Percentiles rank a stretch among this genome's conserved stretches.
Evolutionary conservation across 30 jellyfish, hydroid and myxozoan species (phyloP).

Genomic region (Sanderia malayensis): DNA sequence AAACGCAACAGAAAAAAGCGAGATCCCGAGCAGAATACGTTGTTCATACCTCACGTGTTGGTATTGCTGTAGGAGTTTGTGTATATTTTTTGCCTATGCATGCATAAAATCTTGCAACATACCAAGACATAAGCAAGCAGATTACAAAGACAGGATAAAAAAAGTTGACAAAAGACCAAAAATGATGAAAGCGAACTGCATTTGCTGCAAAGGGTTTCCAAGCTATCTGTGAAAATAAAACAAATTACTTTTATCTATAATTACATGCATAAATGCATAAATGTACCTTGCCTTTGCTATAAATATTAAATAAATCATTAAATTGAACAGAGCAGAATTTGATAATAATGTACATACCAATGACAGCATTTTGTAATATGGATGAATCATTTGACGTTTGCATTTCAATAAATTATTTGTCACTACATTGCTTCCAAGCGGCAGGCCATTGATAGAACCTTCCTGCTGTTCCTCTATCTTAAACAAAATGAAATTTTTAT

Average conservation of each 20-base stretch:
- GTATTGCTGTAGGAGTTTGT: constrained; percentile 28
- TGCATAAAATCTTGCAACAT: constrained; percentile 60
- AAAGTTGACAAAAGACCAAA: constrained; percentile 39
- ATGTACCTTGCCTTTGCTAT: no score
- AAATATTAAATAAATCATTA: no score
- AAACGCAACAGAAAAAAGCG: no score
- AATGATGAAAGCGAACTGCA: constrained; percentile 49
- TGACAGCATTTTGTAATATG: constrained; percentile 80
- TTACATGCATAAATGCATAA: no score
- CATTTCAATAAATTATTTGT: constrained; percentile 80
- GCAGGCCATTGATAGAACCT: constrained; percentile 67
- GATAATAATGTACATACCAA: constrained; percentile 64
- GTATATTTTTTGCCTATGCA: constrained; percentile 64
- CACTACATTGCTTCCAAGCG: constrained; percentile 60
- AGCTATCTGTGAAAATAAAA: constrained; percentile 50
- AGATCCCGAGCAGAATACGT: no score
- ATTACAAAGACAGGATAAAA: constrained; percentile 45
- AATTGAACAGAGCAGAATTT: no score
- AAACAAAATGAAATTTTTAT: no score
- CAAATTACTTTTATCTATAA: no score
- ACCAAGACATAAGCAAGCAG: constrained; percentile 57
- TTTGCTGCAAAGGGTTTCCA: constrained; percentile 79
- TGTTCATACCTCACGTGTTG: constrained; percentile 42
- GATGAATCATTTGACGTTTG: constrained; percentile 75
- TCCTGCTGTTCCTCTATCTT: constrained; percentile 83